Base-by-base conservation (phyloP, 2,888 invertebrate genomes). In the Agriopis leucophaearia region DNA sequence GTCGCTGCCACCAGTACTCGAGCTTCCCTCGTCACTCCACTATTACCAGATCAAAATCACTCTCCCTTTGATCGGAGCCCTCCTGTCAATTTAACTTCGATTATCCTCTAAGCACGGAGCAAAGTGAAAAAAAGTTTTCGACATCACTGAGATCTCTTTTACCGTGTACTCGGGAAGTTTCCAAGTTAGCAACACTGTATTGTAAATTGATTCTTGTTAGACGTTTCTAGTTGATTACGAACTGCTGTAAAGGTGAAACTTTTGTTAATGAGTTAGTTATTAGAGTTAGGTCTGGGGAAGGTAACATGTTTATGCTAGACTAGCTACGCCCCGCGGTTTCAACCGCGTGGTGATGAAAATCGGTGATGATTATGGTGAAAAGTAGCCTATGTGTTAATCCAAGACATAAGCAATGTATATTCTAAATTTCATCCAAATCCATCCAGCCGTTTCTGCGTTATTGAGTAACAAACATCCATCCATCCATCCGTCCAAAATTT, bases 81-180 rank as follows among this genome's bases (percentile, higher is more conserved):
- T 81, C 81, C 75, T 76, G 73, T 79, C 86, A 84, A 86, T 88
- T 88, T 84, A 86, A 85, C 81, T 85, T 82, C 85, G 86, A 87
- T 88, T 87, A 88, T 82, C 79, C 74, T 61, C 71, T 75, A 75
- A 80, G 78, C 81, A 79, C 69, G 78, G 50, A 70, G 73, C 69
- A 70, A 77, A 81, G 78, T 77, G 74, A 78, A 79, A 81, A 81
- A 80, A 83, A 81, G 74, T 79, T 80, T 74, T 45, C 47, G 51
- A 56, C 56, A 56, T 60, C 60, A 64, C 63, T 58, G 51, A 55
- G 59, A 58, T 50, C 56, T 58, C 62, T 63, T 70, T 70, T 74
- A 66, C 64, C 69, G 63, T 69, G 42, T 66, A 70, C 54, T 65
- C 55, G 45, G 65, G 45, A 54, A 65, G 38, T 50, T 60, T 40